These are phyloP conservation scores for Merluccius polli DNA, from an alignment of 2,797 vertebrate species.

Conservation along the genomic window DNA sequence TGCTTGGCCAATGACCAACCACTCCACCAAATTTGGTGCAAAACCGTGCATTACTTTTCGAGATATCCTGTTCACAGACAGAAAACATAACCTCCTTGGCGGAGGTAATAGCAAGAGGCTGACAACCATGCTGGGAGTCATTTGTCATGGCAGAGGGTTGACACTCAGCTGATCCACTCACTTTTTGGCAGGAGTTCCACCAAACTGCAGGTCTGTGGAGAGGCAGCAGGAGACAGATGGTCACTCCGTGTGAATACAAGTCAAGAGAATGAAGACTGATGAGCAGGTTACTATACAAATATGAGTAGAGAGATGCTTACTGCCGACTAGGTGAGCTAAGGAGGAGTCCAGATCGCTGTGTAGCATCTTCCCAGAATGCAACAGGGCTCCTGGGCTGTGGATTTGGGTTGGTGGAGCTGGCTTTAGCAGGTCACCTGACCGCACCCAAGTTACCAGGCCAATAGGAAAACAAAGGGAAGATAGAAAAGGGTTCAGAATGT, in stretches of 20 bases:
- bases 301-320: conserved; percentile 67
- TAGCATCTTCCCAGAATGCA: conserved; percentile 77
- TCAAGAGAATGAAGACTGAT: not conserved
- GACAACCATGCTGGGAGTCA: not conserved
- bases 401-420: conserved; percentile 73
- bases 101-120: not conserved
- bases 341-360: conserved; percentile 84
- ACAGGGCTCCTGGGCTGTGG: conserved; percentile 67
- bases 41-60: not conserved
- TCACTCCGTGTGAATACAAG: not conserved
- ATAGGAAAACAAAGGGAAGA: conserved; percentile 30
- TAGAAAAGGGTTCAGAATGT: conserved; percentile 14
- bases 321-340: conserved; percentile 85
- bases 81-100: not conserved
- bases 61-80: not conserved
- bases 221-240: conserved; percentile 11
- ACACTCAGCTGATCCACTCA: conserved; percentile 61
- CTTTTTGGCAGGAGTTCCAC: conserved; percentile 84
- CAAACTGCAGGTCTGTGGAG: conserved; percentile 84
- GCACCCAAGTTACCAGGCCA: conserved; percentile 59
- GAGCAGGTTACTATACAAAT: not conserved
- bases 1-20: not conserved
- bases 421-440: conserved; percentile 80
- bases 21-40: not conserved
- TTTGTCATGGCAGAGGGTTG: conserved; percentile 15